These are phyloP conservation scores for Cosmia pyralina DNA, from an alignment of 2,888 invertebrate species.

Conservation along the genomic window DNA sequence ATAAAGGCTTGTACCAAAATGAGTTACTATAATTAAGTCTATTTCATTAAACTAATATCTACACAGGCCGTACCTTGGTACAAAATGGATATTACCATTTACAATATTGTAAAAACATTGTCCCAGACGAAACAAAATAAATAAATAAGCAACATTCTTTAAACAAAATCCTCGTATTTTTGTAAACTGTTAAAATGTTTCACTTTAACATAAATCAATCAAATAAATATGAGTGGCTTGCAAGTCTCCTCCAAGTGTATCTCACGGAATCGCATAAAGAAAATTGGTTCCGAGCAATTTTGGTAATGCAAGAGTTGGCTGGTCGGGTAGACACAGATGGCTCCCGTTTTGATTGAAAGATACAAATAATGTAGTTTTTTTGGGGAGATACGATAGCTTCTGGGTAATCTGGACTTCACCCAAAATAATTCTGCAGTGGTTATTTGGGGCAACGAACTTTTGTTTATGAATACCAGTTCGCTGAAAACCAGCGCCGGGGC, in stretches of 20 bases:
- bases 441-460: neutral
- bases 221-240: constrained; percentile 76
- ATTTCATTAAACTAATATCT: constrained; percentile 5
- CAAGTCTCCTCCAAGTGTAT: constrained; percentile 75
- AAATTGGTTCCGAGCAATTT: constrained; percentile 87
- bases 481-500: no score
- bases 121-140: neutral
- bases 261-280: constrained; percentile 82
- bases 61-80: neutral
- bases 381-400: constrained; percentile 44
- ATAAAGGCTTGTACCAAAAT: constrained; percentile 28
- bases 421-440: constrained; percentile 33
- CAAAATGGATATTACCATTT: neutral
- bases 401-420: constrained; percentile 49
- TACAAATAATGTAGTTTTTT: constrained; percentile 67
- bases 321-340: constrained; percentile 74
- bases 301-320: constrained; percentile 86
- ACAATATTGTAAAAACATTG: neutral
- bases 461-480: no score
- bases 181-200: constrained; percentile 47
- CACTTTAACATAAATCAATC: constrained; percentile 63
- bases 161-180: constrained; percentile 9
- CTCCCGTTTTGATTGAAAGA: constrained; percentile 81
- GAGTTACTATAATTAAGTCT: constrained; percentile 11
- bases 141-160: neutral